Evolutionary conservation across 1,140 invertebrate genomes (phyloP).

Genomic region (Pararge aegeria): DNA sequence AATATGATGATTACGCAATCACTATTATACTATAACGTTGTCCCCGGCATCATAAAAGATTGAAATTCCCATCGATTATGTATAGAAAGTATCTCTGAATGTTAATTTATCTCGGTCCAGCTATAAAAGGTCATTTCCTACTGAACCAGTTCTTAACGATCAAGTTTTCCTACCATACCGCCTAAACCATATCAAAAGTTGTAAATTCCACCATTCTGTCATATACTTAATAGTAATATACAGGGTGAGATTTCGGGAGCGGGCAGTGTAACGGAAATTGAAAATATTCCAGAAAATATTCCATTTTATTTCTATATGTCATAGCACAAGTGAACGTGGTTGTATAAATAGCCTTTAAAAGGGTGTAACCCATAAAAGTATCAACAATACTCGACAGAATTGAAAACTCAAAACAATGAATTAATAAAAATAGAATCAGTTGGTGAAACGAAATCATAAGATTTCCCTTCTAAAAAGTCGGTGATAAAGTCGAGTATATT

Average conservation of each 20-base stretch:
- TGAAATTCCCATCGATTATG: conserved; percentile 35
- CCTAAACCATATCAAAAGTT: conserved; percentile 19
- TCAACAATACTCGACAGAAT: too few species aligned
- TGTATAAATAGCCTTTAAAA: too few species aligned
- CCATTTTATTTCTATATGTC: too few species aligned
- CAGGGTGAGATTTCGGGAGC: background rate
- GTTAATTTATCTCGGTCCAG: conserved; percentile 43
- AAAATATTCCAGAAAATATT: too few species aligned
- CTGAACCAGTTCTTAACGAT: conserved; percentile 46
- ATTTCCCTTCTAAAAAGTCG: too few species aligned
- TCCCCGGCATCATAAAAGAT: conserved; percentile 21
- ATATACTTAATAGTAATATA: conserved; percentile 49
- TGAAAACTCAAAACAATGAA: too few species aligned
- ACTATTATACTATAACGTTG: conserved; percentile 8
- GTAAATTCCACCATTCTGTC: conserved; percentile 42
- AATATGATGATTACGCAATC: conserved; percentile 9
- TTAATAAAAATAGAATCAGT: too few species aligned
- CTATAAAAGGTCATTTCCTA: conserved; percentile 46
- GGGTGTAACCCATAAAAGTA: too few species aligned
- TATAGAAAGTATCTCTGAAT: conserved; percentile 36
- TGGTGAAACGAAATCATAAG: too few species aligned
- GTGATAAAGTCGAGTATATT: too few species aligned
- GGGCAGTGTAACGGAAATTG: background rate
- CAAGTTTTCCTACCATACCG: conserved; percentile 32
- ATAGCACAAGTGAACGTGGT: too few species aligned